A percentile compares a stretch with the other conserved stretches of the same genome.
Evolutionary conservation across 2,888 invertebrate genomes (phyloP).

Genomic region (Ophonus ardosiacus): DNA sequence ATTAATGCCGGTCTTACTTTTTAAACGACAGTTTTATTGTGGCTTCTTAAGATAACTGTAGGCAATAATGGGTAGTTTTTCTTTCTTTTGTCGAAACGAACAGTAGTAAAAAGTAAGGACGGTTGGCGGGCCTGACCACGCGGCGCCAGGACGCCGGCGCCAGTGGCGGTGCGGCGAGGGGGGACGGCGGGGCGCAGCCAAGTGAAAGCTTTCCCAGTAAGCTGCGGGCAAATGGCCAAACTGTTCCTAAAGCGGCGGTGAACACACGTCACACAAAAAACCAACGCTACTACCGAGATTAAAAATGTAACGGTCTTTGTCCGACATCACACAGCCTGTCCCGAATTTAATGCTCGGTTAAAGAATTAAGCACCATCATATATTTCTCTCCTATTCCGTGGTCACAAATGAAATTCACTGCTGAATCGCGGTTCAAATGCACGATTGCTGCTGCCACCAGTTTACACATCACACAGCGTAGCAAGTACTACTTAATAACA

Average conservation of each 20-base stretch:
- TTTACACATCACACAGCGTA: too few species aligned
- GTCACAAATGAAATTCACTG: slow-evolving; percentile 38
- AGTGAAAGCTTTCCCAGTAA: slow-evolving; percentile 72
- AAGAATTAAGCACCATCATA: slow-evolving; percentile 54
- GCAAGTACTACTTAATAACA: too few species aligned
- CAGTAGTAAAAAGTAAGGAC: slow-evolving; percentile 75
- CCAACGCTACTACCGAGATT: slow-evolving; percentile 69
- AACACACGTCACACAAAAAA: slow-evolving; percentile 66
- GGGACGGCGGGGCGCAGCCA: slow-evolving; percentile 64
- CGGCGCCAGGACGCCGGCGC: slow-evolving; percentile 72
- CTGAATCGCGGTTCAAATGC: too few species aligned
- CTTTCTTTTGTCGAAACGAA: slow-evolving; percentile 73
- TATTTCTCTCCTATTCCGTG: slow-evolving; percentile 15
- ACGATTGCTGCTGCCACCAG: too few species aligned
- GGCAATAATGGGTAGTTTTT: slow-evolving; percentile 76
- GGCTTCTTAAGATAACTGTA: slow-evolving; percentile 76
- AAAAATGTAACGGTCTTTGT: slow-evolving; percentile 70
- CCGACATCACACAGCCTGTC: slow-evolving; percentile 67
- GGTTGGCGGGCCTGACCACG: slow-evolving; percentile 71
- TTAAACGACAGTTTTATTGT: slow-evolving; percentile 76
- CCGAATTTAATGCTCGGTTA: slow-evolving; percentile 53
- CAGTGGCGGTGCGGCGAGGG: slow-evolving; percentile 56
- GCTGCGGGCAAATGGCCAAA: slow-evolving; percentile 73
- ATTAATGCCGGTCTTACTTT: slow-evolving; percentile 74
- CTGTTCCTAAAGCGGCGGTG: slow-evolving; percentile 68